Evolutionary conservation across 23 tunicate genomes (phyloP), one percentile per base, ranked within the genome.

Genomic region (Oikopleura vanhoeffeni): DNA sequence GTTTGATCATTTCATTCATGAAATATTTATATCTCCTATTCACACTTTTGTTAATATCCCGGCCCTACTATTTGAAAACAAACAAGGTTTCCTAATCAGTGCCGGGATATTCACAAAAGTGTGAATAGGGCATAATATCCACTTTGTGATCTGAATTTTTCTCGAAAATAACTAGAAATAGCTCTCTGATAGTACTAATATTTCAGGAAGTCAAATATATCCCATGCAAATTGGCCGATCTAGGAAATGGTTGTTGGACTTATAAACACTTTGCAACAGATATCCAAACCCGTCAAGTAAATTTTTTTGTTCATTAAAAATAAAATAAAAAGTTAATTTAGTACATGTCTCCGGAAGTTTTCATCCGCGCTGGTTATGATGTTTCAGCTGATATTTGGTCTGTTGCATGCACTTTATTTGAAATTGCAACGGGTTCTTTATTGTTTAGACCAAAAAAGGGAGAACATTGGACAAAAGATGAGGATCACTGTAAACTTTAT

Each of bases 311-410:
- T 13, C 13, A 49, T 8, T 8, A 49, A 13, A 49, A 49, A 49
- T 49, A 49, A 8, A 49, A 49, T 49, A 49, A 49, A 24, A 49
- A 8, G 13, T 49, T 49, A 24, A 8, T 49, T 8, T 49, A 49
- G 79, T 71, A 71, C 38, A 71, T 71, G 79, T 13, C 34, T 71
- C 79, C 79, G 38, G 79, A 71, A 71, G 79, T 71, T 33, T 71
- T 71, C 38, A 3, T 71, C 38, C 27, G 79, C 3, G 35, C 79
- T 2, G 79, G 79, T 13, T 71, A 71, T 38, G 79, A 71, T 30
- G 2, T 4, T 18, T 71, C 79, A 32, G 79, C 79, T 33, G 79
- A 71, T 71, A 71, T 71, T 30, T 71, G 79, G 79, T 13, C 34
- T 4, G 2, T 71, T 2, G 79, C 79, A 71, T 71, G 79, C 79